These are phyloP conservation scores for Petrocephalus microphthalmus DNA, from an alignment of 2,113 vertebrate genomes.

Conservation along the genomic window DNA sequence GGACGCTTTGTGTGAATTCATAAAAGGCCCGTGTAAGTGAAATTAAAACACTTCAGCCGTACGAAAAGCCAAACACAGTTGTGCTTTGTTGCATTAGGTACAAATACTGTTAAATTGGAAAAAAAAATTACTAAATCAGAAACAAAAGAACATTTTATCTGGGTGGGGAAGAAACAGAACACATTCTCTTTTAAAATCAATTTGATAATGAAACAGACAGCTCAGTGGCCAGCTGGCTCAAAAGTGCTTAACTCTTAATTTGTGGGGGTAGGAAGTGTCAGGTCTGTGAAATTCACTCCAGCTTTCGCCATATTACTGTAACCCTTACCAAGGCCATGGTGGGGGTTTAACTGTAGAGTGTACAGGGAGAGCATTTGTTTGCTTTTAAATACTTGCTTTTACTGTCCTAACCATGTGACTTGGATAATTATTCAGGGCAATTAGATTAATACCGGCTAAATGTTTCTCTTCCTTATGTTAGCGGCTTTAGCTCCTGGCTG, in stretches of 20 bases:
- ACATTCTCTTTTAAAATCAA: neutral
- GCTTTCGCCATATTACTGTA: neutral
- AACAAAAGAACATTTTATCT: neutral
- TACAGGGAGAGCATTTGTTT: neutral
- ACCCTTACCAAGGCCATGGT: neutral
- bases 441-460: slow-evolving; percentile 76
- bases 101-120: neutral
- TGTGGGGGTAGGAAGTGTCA: neutral
- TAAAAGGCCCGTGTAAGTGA: neutral
- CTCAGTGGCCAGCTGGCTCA: neutral
- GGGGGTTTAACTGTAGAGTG: neutral
- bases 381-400: slow-evolving; percentile 21
- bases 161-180: neutral
- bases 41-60: neutral
- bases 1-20: neutral
- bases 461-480: slow-evolving; percentile 67
- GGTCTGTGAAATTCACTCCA: slow-evolving; percentile 11
- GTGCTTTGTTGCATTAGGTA: neutral
- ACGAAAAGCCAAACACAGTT: neutral
- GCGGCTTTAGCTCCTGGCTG: slow-evolving; percentile 66
- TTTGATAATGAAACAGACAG: neutral
- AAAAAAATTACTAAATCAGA: neutral
- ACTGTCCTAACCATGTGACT: slow-evolving; percentile 46
- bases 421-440: slow-evolving; percentile 67
- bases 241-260: neutral